Evolutionary conservation across 2,888 invertebrate species (phyloP), one percentile per base, ranked within the genome.

Genomic region (Dilophus febrilis): DNA sequence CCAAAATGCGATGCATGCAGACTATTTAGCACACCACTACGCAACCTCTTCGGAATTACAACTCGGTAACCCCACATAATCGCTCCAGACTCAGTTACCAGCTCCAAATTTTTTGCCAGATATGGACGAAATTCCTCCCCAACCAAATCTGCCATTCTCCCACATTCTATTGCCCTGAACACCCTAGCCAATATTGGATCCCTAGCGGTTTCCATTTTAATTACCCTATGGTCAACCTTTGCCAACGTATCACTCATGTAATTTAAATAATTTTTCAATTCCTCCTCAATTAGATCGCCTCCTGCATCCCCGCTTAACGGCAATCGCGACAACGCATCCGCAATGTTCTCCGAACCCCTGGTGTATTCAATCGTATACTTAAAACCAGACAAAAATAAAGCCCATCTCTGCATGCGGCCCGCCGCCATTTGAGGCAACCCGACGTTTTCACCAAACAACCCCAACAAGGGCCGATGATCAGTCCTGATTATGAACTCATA

Each of bases 1-100:
- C 48, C 46, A 38, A 45, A 38, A 36, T 48, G 43, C 6, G 35
- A 32, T 19, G 19, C 16, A 40, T 45, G 45, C 19, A 44, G 13
- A n/a, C 30, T 13, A 10, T 28, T 31, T 14, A 42, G 28, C 29
- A 44, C 27, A 16, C 27, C 22, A 28, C 34, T 16, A 28, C 41
- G 30, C 14, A 45, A 26, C 8, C 18, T 34, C 2, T 12, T 13
- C 6, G 46, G 45, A 27, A 46, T 33, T 12, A 45, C 30, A 10
- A 42, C 29, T 13, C 42, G 17, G 13, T 28, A 41, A 5, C 41
- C 38, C 32, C 38, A 31, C 13, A 34, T 33, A 13, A 43, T n/a
- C 4, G 19, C 42, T 29, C 41, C 48, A 46, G 4, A 47, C 39
- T 37, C 47, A 30, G 14, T 46, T 45, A 32, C 40, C 40, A 5